Evolutionary conservation across 2,113 vertebrate species (phyloP).

Genomic region (Larimichthys polyactis): DNA sequence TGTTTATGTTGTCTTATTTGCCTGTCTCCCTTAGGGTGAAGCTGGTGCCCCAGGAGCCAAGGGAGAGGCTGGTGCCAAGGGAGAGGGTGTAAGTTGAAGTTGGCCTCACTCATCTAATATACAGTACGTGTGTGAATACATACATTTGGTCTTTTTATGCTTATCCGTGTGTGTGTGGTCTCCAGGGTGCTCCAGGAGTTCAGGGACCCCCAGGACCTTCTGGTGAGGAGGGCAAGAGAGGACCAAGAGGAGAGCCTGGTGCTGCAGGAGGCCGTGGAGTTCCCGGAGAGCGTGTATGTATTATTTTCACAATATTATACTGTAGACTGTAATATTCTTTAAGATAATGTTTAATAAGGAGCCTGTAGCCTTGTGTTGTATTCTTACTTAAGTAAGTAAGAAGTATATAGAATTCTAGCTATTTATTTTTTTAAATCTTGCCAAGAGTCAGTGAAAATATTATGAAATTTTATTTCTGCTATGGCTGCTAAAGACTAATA

Average conservation of each 20-base stretch:
- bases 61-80: slow-evolving; percentile 94
- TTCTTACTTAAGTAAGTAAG: background rate
- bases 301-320: background rate
- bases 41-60: slow-evolving; percentile 92
- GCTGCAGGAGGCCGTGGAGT: slow-evolving; percentile 88
- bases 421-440: background rate
- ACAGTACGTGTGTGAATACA: background rate
- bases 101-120: background rate
- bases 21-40: slow-evolving; percentile 87
- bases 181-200: slow-evolving; percentile 89
- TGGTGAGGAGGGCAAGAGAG: slow-evolving; percentile 98
- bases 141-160: background rate
- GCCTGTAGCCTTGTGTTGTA: background rate
- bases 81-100: slow-evolving; percentile 95
- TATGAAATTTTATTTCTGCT: background rate
- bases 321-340: background rate
- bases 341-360: background rate
- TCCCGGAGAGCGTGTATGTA: slow-evolving; percentile 93
- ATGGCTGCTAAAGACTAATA: background rate
- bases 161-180: background rate
- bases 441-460: background rate
- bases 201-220: slow-evolving; percentile 92
- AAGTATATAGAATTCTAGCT: background rate
- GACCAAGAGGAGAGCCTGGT: slow-evolving; percentile 94
- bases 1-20: slow-evolving; percentile 26